These are phyloP conservation scores for Conomelus anceps DNA, from an alignment of 2,888 invertebrate species.

Conservation along the genomic window DNA sequence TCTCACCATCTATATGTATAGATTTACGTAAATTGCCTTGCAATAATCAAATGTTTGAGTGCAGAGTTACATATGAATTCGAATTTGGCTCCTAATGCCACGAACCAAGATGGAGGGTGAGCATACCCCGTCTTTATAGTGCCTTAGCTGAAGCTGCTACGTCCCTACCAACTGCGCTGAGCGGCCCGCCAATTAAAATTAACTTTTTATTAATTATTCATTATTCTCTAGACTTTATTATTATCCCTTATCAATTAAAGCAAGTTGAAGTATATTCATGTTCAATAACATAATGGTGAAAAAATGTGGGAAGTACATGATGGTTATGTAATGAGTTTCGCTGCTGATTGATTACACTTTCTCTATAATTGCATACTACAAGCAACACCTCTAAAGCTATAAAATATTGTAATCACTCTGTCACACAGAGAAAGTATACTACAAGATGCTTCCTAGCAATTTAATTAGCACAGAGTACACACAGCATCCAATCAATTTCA, in stretches of 20 bases:
- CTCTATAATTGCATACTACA: not conserved
- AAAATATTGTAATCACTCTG: not conserved
- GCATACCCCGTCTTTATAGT: too few species aligned
- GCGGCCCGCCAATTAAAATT: too few species aligned
- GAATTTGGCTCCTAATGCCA: too few species aligned
- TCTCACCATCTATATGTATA: too few species aligned
- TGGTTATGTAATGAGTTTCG: not conserved
- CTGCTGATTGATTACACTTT: not conserved
- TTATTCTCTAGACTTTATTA: too few species aligned
- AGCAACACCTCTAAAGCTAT: not conserved
- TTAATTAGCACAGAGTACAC: not conserved
- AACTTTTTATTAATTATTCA: too few species aligned
- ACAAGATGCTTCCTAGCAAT: not conserved
- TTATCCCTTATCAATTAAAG: not conserved
- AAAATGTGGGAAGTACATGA: not conserved
- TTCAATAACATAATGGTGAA: not conserved
- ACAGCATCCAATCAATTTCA: not conserved
- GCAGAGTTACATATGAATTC: too few species aligned
- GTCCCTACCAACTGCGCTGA: too few species aligned
- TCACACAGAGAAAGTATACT: not conserved
- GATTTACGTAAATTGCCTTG: too few species aligned
- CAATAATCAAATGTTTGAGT: too few species aligned
- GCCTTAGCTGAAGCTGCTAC: too few species aligned
- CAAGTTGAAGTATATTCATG: not conserved
- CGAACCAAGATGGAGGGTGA: too few species aligned